Evolutionary conservation across 2,888 invertebrate species (phyloP).

Genomic region (Orchestes rusci): DNA sequence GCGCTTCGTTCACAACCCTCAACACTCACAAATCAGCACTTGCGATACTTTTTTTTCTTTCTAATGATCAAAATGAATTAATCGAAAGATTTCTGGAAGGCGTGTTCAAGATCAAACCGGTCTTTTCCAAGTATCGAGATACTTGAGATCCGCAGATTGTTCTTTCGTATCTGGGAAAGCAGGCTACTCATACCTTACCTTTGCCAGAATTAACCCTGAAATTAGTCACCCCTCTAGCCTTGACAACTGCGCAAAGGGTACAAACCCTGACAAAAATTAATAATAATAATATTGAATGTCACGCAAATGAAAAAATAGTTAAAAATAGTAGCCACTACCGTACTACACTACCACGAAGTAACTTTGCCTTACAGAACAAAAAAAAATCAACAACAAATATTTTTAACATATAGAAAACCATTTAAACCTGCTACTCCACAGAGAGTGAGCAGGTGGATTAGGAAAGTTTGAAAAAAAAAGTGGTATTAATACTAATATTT

Average conservation of each 20-base stretch:
- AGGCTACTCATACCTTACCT: neutral
- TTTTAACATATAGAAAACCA: slow-evolving; percentile 3
- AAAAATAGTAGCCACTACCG: neutral
- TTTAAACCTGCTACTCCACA: slow-evolving; percentile 9
- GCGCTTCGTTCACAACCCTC: neutral
- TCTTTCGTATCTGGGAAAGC: neutral
- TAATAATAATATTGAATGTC: neutral
- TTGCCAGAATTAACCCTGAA: slow-evolving; percentile 24
- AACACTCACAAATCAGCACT: slow-evolving; percentile 9
- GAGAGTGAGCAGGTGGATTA: slow-evolving; percentile 25
- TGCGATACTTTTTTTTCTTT: slow-evolving; percentile 4
- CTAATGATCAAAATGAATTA: slow-evolving; percentile 21
- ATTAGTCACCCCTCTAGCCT: slow-evolving; percentile 27
- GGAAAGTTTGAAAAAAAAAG: neutral
- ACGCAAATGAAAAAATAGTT: neutral
- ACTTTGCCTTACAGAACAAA: neutral
- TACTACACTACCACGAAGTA: neutral
- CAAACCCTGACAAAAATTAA: slow-evolving; percentile 5
- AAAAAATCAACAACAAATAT: neutral
- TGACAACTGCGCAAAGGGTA: slow-evolving; percentile 12
- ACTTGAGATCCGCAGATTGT: slow-evolving; percentile 29
- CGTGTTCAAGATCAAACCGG: slow-evolving; percentile 25
- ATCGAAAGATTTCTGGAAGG: slow-evolving; percentile 30
- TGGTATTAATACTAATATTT: slow-evolving; percentile 1
- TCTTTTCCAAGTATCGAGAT: slow-evolving; percentile 24